Base-by-base conservation (phyloP, 2,888 invertebrate species). In the Euzophera pinguis region DNA sequence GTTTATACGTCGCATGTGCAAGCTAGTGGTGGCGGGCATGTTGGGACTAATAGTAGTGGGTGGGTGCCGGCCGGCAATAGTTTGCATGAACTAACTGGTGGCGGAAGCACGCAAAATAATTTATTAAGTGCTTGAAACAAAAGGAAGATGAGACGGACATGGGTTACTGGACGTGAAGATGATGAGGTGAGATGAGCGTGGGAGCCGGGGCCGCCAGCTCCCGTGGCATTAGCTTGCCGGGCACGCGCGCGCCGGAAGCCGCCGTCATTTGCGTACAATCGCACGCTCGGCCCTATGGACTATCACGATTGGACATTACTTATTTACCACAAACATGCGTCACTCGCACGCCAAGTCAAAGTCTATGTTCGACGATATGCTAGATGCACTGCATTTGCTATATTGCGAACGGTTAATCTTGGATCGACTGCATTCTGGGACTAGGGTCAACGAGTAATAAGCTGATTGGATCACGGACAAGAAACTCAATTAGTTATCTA, bases 181-280 rank as follows among this genome's bases (percentile, higher is more conserved):
- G 8, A 17, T 1, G 32, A 32, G 32, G 8, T 7, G 32, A 4
- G 10, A 1, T 6, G 42, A 13, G 42, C 42, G 42, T 43, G 42
- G 27, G 42, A 43, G 27, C 27, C 3, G 12, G 27, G 1, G 13
- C 5, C 12, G 13, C 5, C 12, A 13, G 13, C n/a, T 6, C 38
- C n/a, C 38, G 38, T 6, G 14, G 6, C 43, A 43, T 43, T 45
- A 32, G 45, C 16, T 32, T 34, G 29, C 45, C 2, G 10, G 10
- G 32, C 45, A 45, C 45, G 45, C 45, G 12, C 42, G 1, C 27
- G 45, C 45, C 45, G 45, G 45, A 45, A 45, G 34, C 45, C 45
- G 45, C 32, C 45, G 45, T 8, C 45, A 45, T 45, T 45, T 45
- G 45, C 45, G 10, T 45, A 45, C 45, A 45, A 32, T 34, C 34